phyloP scores from a whole-genome alignment of 2,797 vertebrate genomes.

The Telmatherina bonti region DNA sequence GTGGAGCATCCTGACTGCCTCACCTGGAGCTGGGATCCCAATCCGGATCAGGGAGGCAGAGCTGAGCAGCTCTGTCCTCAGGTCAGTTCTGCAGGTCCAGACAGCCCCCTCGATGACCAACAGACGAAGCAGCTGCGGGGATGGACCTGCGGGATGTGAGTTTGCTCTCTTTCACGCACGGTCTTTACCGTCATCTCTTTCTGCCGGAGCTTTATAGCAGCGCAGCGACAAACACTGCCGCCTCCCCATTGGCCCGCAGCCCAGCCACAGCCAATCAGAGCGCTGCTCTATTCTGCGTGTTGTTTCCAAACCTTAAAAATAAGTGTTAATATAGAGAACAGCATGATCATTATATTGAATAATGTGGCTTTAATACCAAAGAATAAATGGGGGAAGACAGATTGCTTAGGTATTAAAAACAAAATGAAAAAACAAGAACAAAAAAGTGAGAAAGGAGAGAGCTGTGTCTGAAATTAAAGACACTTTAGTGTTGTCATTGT shows the following conservation, averaged over 20 bases:
- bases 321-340: conserved; percentile 7
- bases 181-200: conserved; percentile 57
- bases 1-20: conserved; percentile 69
- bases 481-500: too few relatives aligned
- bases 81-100: conserved; percentile 18
- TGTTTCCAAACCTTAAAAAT: conserved; percentile 44
- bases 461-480: too few relatives aligned
- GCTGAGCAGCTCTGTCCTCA: conserved; percentile 27
- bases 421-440: neutral
- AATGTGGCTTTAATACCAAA: neutral
- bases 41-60: conserved; percentile 17
- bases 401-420: too few relatives aligned
- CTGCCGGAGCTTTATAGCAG: conserved; percentile 75
- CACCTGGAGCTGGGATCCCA: too few relatives aligned
- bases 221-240: conserved; percentile 82
- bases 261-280: conserved; percentile 85
- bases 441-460: too few relatives aligned
- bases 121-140: neutral
- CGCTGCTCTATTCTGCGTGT: conserved; percentile 23
- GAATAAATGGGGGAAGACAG: neutral
- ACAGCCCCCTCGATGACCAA: conserved; percentile 13
- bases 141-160: neutral
- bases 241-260: conserved; percentile 82
- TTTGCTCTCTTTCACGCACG: conserved; percentile 39
- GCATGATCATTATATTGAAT: neutral